A percentile compares a stretch with the other conserved stretches of the same genome.
phyloP scores from a whole-genome alignment of 2,888 invertebrate genomes.

The Microctonus aethiopoides region DNA sequence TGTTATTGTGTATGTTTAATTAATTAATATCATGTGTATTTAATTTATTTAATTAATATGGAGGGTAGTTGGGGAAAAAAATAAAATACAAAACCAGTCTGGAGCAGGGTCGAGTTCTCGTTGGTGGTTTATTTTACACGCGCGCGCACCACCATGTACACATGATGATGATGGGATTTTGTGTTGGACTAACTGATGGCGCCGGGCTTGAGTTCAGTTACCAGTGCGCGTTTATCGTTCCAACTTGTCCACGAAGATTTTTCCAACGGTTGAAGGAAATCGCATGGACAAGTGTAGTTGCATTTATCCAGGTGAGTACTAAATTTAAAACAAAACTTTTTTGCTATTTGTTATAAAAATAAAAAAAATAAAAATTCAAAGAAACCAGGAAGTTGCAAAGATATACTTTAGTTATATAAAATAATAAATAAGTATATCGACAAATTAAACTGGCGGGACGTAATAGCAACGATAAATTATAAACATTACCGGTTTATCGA shows the following conservation, averaged over 20 bases:
- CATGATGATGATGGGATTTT: too few relatives aligned
- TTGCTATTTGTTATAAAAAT: background rate
- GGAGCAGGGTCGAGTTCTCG: too few relatives aligned
- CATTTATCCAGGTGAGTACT: conserved; percentile 35
- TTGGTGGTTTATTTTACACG: conserved; percentile 36
- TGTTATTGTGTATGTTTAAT: too few relatives aligned
- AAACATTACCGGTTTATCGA: background rate
- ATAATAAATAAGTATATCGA: background rate
- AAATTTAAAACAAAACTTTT: too few relatives aligned
- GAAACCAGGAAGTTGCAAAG: background rate
- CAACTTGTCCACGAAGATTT: conserved; percentile 26
- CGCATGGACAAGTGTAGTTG: conserved; percentile 28
- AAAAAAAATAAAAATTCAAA: background rate
- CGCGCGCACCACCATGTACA: conserved; percentile 50
- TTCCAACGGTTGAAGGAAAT: background rate
- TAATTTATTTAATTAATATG: too few relatives aligned
- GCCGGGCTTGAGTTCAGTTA: conserved; percentile 51
- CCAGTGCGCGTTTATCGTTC: conserved; percentile 49
- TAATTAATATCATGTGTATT: too few relatives aligned
- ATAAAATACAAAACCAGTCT: too few relatives aligned
- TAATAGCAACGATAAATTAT: background rate
- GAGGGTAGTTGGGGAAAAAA: too few relatives aligned
- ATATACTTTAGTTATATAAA: background rate
- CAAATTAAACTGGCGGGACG: background rate
- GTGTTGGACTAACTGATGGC: conserved; percentile 48